Percentiles rank a stretch among this genome's conserved stretches.
Evolutionary conservation across 2,888 invertebrate species (phyloP).

Genomic region (Oxystoma pomonae): DNA sequence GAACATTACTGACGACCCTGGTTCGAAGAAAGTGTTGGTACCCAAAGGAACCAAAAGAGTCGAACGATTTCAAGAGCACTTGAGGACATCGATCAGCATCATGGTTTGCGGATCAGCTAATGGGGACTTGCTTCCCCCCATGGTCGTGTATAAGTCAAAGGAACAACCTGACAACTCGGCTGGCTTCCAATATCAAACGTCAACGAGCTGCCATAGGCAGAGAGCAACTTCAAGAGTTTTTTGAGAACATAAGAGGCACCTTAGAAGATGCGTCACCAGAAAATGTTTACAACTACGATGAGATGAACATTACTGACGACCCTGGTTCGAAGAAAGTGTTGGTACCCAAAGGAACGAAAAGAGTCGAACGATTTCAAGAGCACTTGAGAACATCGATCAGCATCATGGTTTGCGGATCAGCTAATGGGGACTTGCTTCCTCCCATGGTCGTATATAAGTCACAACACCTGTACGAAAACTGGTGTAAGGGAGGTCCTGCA

Average conservation of each 20-base stretch:
- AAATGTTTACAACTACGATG: slow-evolving; percentile 33
- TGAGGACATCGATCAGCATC: too few species aligned
- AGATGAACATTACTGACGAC: slow-evolving; percentile 40
- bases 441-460: slow-evolving; percentile 15
- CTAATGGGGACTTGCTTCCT: slow-evolving; percentile 6
- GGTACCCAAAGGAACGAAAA: slow-evolving; percentile 34
- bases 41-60: slow-evolving; percentile 36
- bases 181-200: slow-evolving; percentile 9
- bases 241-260: slow-evolving; percentile 2
- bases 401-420: slow-evolving; percentile 35
- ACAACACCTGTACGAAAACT: slow-evolving; percentile 13
- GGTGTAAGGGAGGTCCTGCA: slow-evolving; percentile 9
- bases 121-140: too few species aligned
- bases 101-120: too few species aligned
- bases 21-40: slow-evolving; percentile 32
- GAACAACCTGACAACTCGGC: too few species aligned
- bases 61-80: too few species aligned
- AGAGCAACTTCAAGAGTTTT: slow-evolving; percentile 5
- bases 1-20: slow-evolving; percentile 40
- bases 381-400: slow-evolving; percentile 33
- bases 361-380: slow-evolving; percentile 36
- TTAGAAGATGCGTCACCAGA: slow-evolving; percentile 8
- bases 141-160: too few species aligned
- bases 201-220: slow-evolving; percentile 9
- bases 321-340: slow-evolving; percentile 36